Conservation (phyloP, 2,113 vertebrate species). For the Perca schrenkii region DNA sequence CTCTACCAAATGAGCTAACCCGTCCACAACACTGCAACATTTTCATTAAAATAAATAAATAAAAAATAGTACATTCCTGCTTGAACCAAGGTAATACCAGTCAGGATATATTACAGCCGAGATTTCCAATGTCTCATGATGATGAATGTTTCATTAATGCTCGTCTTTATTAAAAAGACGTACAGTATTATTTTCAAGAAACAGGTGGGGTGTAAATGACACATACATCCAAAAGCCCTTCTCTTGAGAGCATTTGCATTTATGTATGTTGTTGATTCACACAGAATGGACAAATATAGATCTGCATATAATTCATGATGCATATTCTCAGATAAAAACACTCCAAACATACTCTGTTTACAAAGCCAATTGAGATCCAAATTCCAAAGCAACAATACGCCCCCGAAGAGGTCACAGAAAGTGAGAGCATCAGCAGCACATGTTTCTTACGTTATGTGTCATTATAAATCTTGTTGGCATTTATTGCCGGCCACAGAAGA, state of each 20-base stretch:
- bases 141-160: conserved; percentile 6
- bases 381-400: conserved; percentile 1
- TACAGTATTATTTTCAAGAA: background rate
- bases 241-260: background rate
- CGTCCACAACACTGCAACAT: background rate
- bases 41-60: background rate
- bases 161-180: background rate
- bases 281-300: background rate
- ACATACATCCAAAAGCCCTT: background rate
- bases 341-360: too few relatives aligned
- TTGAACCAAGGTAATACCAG: background rate
- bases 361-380: background rate
- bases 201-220: conserved; percentile 12
- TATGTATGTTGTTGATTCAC: background rate
- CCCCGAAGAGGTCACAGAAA: conserved; percentile 14
- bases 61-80: background rate
- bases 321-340: background rate
- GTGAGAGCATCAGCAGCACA: conserved; percentile 11
- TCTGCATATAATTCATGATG: background rate
- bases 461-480: conserved; percentile 45
- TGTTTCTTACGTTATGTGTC: conserved; percentile 10
- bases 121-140: background rate
- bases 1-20: too few relatives aligned
- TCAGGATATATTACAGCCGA: background rate
- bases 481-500: conserved; percentile 41